A percentile compares a stretch with the other conserved stretches of the same genome.
These are phyloP conservation scores for Delichon dasypus DNA, from an alignment of 2,797 vertebrate genomes.

Conservation along the genomic window DNA sequence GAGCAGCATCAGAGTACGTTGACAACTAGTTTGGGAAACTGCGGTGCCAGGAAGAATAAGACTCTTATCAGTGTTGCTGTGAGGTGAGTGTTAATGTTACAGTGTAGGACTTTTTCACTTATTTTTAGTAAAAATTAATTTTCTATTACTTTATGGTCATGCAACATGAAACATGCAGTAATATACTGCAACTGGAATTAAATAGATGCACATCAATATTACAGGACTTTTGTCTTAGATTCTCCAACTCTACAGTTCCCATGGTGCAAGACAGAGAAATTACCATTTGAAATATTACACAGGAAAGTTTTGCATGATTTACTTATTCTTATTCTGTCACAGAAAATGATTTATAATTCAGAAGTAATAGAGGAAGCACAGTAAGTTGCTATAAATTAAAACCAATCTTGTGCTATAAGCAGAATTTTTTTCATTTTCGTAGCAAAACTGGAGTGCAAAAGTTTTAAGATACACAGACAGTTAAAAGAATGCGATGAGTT, in stretches of 20 bases:
- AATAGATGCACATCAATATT: neutral
- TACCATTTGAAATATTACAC: neutral
- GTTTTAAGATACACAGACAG: neutral
- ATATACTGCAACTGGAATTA: neutral
- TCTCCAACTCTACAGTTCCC: neutral
- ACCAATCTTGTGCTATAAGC: neutral
- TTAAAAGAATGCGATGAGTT: neutral
- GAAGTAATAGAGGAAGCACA: neutral
- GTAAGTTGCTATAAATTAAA: neutral
- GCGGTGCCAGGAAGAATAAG: neutral
- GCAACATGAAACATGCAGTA: neutral
- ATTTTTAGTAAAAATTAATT: neutral
- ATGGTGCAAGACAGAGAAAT: neutral
- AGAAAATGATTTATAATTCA: slow-evolving; percentile 17
- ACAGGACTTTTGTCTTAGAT: neutral
- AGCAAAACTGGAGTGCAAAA: neutral
- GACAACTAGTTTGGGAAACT: neutral
- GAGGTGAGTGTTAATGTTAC: neutral
- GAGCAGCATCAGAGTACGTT: neutral
- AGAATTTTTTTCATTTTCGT: neutral
- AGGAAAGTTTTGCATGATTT: slow-evolving; percentile 9
- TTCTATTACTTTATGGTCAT: neutral
- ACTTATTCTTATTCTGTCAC: neutral
- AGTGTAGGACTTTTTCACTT: neutral
- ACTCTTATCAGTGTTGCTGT: neutral